phyloP scores from a whole-genome alignment of 2,888 invertebrate species.

The Drosophila colorata region DNA sequence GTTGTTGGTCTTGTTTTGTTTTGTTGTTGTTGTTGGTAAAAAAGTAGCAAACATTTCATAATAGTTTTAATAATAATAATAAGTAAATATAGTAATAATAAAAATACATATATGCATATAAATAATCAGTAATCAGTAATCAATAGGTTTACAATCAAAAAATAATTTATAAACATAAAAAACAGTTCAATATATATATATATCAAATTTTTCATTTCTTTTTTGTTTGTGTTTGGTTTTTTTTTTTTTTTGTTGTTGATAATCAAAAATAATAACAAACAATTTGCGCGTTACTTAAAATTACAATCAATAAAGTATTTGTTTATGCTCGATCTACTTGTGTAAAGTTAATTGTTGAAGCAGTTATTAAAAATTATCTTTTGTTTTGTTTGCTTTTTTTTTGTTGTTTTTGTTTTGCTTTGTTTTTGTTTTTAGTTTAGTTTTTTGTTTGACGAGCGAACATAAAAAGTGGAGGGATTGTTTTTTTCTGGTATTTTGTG shows the following conservation, averaged over 20 bases:
- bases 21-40: slow-evolving; percentile 54
- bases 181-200: slow-evolving; percentile 74
- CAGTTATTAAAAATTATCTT: slow-evolving; percentile 32
- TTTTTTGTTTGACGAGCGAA: slow-evolving; percentile 50
- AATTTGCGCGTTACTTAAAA: slow-evolving; percentile 67
- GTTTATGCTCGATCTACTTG: slow-evolving; percentile 52
- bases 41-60: slow-evolving; percentile 71
- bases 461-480: slow-evolving; percentile 61
- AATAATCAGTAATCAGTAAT: slow-evolving; percentile 78
- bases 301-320: slow-evolving; percentile 58
- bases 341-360: slow-evolving; percentile 29
- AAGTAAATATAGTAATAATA: slow-evolving; percentile 48
- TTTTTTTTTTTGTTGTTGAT: slow-evolving; percentile 31
- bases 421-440: slow-evolving; percentile 6
- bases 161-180: slow-evolving; percentile 79
- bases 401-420: neutral
- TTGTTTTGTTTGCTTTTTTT: slow-evolving; percentile 12
- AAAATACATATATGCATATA: slow-evolving; percentile 63
- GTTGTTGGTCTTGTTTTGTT: slow-evolving; percentile 48
- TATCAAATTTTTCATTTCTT: slow-evolving; percentile 35
- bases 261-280: slow-evolving; percentile 74
- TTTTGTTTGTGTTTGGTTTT: slow-evolving; percentile 3
- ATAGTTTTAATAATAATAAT: slow-evolving; percentile 48
- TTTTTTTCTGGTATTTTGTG: slow-evolving; percentile 35
- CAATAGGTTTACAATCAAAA: slow-evolving; percentile 74